Base-by-base conservation (phyloP, 1,140 invertebrate genomes). In the Drosophila setifemur region DNA sequence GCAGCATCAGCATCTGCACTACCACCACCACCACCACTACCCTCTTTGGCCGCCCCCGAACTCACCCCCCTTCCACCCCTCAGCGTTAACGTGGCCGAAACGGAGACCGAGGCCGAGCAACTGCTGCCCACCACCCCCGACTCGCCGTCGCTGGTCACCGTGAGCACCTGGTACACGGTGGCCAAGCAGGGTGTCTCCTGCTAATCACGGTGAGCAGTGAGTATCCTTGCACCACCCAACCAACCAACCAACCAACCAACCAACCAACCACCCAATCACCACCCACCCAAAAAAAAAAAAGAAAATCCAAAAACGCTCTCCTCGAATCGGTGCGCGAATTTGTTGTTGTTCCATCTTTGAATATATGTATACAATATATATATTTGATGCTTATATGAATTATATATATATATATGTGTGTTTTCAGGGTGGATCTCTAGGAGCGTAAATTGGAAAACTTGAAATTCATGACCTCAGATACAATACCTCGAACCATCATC, bases 111-210 rank as follows among this genome's bases (percentile, higher is more conserved):
- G 31, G 14, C 57, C 8, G 29, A 47, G 55, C 55, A 63, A 11
- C 40, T 25, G 23, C 61, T 48, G 21, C 57, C 71, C 35, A 77
- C 72, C 43, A 82, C 76, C 2, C 81, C 85, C 4, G 88, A 88
- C 25, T 89, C 89, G 14, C 89, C 90, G 2, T 90, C 90, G 18
- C 67, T 90, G 69, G 90, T 90, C 12, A 90, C 67, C 31, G 90
- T 90, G 33, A 87, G 88, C 66, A 87, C 88, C 26, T 90, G 90
- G 90, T 90, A 90, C 18, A 90, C 90, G 29, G 89, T 90, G 40
- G 85, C 90, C 39, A 90, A 90, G 73, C 89, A 90, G 74, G 89
- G 89, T 58, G 88, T 90, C 60, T 90, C 89, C 68, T 90, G 89
- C 71, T 90, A 89, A 81, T 67, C 29, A 14, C 33, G 28, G 25